Evolutionary conservation across 2,113 vertebrate species (phyloP).

Genomic region (Scomber colias): DNA sequence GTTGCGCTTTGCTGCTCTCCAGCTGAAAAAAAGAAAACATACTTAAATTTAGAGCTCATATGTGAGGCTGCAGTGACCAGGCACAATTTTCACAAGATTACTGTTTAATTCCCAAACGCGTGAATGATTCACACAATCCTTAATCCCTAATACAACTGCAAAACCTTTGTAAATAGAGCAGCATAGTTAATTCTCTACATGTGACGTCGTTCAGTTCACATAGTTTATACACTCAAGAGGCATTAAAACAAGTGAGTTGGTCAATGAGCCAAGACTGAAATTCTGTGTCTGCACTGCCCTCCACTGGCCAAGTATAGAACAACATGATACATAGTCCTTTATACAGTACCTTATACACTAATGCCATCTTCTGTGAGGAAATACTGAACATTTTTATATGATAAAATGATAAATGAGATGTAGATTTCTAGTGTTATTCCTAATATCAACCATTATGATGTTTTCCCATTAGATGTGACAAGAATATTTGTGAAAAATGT

Average conservation of each 20-base stretch:
- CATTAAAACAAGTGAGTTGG: background rate
- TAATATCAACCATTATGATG: background rate
- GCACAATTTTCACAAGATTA: background rate
- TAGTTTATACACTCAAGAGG: background rate
- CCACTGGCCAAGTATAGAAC: conserved; percentile 53
- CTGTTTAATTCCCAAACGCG: too few species aligned
- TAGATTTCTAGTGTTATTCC: background rate
- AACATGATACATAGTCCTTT: background rate
- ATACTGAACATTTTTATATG: background rate
- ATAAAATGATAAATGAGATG: too few species aligned
- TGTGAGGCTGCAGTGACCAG: background rate
- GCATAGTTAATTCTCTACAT: background rate
- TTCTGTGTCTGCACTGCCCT: conserved; percentile 39
- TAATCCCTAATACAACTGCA: background rate
- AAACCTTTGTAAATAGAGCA: background rate
- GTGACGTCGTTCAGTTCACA: background rate
- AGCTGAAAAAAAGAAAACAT: conserved; percentile 19
- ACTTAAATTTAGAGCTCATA: background rate
- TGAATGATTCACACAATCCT: background rate
- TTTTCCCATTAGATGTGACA: background rate
- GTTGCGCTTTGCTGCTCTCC: conserved; percentile 24
- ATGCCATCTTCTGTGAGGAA: background rate
- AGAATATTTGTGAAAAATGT: background rate
- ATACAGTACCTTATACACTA: background rate
- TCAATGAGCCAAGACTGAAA: background rate